Base-by-base conservation (phyloP, 2,113 vertebrate species). In the Semicossyphus pulcher region DNA sequence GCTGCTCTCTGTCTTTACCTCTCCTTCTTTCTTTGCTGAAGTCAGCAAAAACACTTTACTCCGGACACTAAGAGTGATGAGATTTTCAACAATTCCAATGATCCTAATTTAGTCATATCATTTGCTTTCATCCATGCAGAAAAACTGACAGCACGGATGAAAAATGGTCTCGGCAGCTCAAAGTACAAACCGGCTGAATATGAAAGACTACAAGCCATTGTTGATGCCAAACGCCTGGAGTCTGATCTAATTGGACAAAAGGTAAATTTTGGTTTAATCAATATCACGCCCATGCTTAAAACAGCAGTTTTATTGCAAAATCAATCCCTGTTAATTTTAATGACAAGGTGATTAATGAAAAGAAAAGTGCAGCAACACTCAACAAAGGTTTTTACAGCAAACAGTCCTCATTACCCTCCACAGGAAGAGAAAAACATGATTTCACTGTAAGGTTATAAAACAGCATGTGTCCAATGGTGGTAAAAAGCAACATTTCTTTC, bases 161-260 rank as follows among this genome's bases (percentile, higher is more conserved):
- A 94, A 90, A 91, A 93, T 86, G 93, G 88, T n/a, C 81, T 93
- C 59, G 86, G 89, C 86, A 92, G 86, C 49, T 88, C 64, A 75
- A 96, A 91, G 81, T 95, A 94, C 74, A 96, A 95, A 83, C 94
- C 93, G n/a, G 80, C 90, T 64, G 93, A 97, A 84, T 97, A 96
- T 78, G 78, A 94, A 65, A 91, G 91, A 57, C 84, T 98, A 0
- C 85, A 79, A 56, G 93, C 94, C 32, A 88, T 97, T 84, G 80
- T 95, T 71, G 89, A 94, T 49, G 92, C 86, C 57, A 95, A 94
- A 83, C 95, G 94, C 76, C 87, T 85, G 68, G 79, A 92, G 36
- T 94, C 93, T 80, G 91, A 90, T 83, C 80, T 91, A 71, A 93
- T 92, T 80, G 93, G 95, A 36, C 80, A 93, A 84, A 96, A 97